Evolutionary conservation across 2,113 vertebrate genomes (phyloP).

Genomic region (Poeciliopsis occidentalis): DNA sequence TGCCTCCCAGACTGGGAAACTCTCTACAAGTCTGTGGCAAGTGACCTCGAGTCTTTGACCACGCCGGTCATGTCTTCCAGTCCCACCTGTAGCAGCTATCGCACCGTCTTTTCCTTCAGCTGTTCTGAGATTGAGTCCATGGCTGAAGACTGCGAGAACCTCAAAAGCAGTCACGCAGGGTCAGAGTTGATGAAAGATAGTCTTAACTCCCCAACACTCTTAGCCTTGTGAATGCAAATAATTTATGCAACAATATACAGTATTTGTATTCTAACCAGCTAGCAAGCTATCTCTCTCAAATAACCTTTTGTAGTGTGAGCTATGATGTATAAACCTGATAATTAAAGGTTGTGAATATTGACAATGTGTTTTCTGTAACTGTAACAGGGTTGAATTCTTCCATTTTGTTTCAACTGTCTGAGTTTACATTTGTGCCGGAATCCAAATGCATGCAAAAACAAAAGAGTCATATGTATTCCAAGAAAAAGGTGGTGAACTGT

Average conservation of each 20-base stretch:
- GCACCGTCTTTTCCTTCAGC: conserved; percentile 91
- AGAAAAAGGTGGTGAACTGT: too few relatives aligned
- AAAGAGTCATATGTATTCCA: too few relatives aligned
- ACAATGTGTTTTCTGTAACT: conserved; percentile 63
- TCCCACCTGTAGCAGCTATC: conserved; percentile 86
- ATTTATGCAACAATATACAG: conserved; percentile 53
- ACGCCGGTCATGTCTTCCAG: too few relatives aligned
- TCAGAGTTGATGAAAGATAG: conserved; percentile 89
- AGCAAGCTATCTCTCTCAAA: conserved; percentile 61
- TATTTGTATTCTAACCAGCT: conserved; percentile 54
- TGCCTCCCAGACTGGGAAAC: conserved; percentile 95
- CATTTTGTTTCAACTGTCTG: conserved; percentile 80
- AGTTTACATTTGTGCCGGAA: conserved; percentile 81
- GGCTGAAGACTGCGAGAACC: conserved; percentile 83
- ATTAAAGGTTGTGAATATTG: conserved; percentile 54
- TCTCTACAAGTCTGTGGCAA: conserved; percentile 84
- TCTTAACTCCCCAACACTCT: conserved; percentile 92
- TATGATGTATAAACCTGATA: conserved; percentile 57
- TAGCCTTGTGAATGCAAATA: conserved; percentile 74
- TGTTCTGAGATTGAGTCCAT: conserved; percentile 88
- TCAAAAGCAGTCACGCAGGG: conserved; percentile 85
- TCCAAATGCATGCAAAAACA: too few relatives aligned
- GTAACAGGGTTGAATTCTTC: conserved; percentile 81
- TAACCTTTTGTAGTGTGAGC: conserved; percentile 60
- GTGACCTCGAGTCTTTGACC: too few relatives aligned